Conservation (phyloP, 2,797 vertebrate species). For the Cercopithecus petaurista region DNA sequence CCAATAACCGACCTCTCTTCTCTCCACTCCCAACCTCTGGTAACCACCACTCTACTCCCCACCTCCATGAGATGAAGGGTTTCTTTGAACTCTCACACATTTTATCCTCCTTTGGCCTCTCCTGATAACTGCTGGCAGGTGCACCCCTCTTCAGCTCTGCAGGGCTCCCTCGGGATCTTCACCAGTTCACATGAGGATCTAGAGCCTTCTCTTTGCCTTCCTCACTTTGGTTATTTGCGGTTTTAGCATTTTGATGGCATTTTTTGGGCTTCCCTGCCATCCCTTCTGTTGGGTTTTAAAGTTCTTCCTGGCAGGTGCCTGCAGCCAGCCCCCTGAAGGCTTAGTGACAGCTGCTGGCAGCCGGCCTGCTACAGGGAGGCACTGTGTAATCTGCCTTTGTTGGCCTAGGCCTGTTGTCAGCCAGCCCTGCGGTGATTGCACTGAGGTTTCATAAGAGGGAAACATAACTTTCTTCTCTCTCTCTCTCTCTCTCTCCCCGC, state of each 20-base stretch:
- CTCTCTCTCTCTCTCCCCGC: not conserved
- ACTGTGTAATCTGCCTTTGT: not conserved
- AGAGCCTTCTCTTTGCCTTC: not conserved
- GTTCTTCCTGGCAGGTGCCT: not conserved
- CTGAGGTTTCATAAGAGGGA: not conserved
- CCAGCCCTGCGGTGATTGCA: not conserved
- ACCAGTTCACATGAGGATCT: not conserved
- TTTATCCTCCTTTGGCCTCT: no score
- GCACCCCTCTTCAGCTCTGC: no score
- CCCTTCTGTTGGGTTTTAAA: not conserved
- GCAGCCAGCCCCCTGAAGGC: not conserved
- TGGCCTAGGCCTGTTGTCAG: not conserved
- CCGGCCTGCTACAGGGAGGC: not conserved
- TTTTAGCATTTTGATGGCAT: not conserved
- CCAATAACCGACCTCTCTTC: not conserved
- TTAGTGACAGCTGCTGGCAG: not conserved
- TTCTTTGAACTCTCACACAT: not conserved
- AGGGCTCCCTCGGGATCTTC: no score
- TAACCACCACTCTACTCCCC: not conserved
- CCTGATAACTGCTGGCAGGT: accelerated
- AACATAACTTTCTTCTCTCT: not conserved
- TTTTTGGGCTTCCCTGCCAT: not conserved
- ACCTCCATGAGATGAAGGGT: not conserved
- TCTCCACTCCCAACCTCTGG: not conserved
- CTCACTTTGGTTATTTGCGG: not conserved